Conservation (phyloP, 2,113 vertebrate species). For the Marmota flaviventris region DNA sequence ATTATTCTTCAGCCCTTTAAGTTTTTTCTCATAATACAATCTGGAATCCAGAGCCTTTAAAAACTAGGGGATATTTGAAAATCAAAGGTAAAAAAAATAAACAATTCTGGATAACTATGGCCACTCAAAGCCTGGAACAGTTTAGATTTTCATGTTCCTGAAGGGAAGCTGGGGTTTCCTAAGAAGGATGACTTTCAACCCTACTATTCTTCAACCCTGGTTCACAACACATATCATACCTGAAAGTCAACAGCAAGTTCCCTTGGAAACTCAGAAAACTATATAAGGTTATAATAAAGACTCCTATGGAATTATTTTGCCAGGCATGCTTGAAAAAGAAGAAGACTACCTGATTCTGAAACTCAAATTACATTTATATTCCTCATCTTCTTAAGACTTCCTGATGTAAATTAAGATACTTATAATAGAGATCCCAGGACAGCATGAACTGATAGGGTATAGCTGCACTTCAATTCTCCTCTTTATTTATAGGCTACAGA, state of each 20-base stretch:
- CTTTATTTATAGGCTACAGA: background rate
- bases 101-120: background rate
- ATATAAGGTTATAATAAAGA: background rate
- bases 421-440: background rate
- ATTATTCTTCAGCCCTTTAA: background rate
- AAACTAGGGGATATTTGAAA: background rate
- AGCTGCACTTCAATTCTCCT: background rate
- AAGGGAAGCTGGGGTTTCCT: background rate
- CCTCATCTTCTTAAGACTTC: conserved; percentile 1
- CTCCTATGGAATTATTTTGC: background rate
- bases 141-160: background rate
- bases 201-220: background rate
- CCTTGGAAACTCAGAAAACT: background rate
- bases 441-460: background rate
- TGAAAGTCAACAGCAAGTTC: background rate
- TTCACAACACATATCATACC: background rate
- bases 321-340: background rate
- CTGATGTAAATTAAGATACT: background rate
- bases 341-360: background rate
- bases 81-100: background rate
- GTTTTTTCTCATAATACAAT: background rate
- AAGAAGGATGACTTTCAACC: background rate
- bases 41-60: background rate
- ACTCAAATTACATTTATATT: background rate
- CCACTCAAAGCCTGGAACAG: background rate